A percentile compares a stretch with the other conserved stretches of the same genome.
Evolutionary conservation across 2,888 invertebrate species (phyloP).

Genomic region (Eristalis tenax): DNA sequence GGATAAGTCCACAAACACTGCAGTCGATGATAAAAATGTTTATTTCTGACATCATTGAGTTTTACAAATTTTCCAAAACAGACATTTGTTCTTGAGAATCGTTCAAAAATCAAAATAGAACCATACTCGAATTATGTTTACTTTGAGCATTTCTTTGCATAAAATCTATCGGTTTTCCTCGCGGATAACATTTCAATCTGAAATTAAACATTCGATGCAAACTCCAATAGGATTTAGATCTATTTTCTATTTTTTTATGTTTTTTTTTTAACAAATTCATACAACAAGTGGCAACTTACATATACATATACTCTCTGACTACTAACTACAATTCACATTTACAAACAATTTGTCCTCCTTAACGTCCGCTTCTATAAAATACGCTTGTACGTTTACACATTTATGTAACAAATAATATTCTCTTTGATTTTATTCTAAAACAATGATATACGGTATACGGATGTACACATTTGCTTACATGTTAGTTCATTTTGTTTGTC

Average conservation of each 20-base stretch:
- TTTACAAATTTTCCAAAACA: conserved; percentile 41
- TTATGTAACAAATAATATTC: conserved; percentile 50
- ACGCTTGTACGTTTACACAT: conserved; percentile 13
- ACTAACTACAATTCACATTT: conserved; percentile 34
- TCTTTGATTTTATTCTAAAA: conserved; percentile 51
- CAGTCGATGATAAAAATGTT: conserved; percentile 56
- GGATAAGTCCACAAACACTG: background rate
- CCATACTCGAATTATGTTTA: conserved; percentile 11
- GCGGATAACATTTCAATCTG: conserved; percentile 38
- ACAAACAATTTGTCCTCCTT: background rate
- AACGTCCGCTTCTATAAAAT: conserved; percentile 48
- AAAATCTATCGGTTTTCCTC: background rate
- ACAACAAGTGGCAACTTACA: conserved; percentile 64
- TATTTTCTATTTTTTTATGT: background rate
- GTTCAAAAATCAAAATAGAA: conserved; percentile 14
- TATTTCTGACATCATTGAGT: conserved; percentile 50
- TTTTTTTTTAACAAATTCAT: conserved; percentile 29
- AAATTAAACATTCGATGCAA: conserved; percentile 66
- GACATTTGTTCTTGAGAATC: background rate
- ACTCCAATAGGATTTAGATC: conserved; percentile 49
- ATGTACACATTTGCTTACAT: conserved; percentile 23
- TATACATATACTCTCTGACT: conserved; percentile 4
- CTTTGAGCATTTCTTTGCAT: conserved; percentile 48
- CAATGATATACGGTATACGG: conserved; percentile 56
- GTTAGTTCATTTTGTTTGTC: conserved; percentile 30